These are phyloP conservation scores for Haemorhous mexicanus DNA, from an alignment of 2,113 vertebrate species.

Conservation along the genomic window DNA sequence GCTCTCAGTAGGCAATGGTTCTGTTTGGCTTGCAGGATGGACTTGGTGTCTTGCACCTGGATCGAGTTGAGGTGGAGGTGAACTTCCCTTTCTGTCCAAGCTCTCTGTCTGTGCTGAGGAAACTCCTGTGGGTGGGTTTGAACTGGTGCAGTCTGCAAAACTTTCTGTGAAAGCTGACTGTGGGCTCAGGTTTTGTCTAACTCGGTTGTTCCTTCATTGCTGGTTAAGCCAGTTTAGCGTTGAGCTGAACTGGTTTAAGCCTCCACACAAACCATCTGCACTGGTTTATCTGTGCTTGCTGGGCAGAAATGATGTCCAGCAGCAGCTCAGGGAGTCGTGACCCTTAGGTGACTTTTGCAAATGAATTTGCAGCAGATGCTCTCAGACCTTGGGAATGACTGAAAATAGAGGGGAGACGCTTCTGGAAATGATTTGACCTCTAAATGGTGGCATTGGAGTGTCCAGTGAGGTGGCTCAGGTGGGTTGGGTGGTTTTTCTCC, in stretches of 20 bases:
- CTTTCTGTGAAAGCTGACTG: not conserved
- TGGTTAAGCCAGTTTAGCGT: not conserved
- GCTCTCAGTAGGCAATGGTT: not conserved
- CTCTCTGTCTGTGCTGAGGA: not conserved
- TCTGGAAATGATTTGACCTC: not conserved
- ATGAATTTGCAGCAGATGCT: not conserved
- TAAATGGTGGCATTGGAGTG: not conserved
- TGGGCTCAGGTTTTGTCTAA: not conserved
- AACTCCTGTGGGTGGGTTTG: not conserved
- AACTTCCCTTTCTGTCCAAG: not conserved
- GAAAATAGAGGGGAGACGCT: not conserved
- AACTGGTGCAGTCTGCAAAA: not conserved
- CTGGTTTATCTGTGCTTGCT: not conserved
- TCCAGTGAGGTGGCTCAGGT: not conserved
- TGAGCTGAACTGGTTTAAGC: not conserved
- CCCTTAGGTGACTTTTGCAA: not conserved
- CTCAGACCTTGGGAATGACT: not conserved
- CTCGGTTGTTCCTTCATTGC: not conserved
- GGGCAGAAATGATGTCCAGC: not conserved
- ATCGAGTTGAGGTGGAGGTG: rapidly evolving
- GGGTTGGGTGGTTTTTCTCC: not conserved
- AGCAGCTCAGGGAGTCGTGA: conserved; percentile 41
- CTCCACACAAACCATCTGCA: not conserved
- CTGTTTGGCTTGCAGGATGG: not conserved
- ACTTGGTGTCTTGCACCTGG: not conserved